Base-by-base conservation (phyloP, 1,140 invertebrate genomes). In the Drosophila ohnishii region DNA sequence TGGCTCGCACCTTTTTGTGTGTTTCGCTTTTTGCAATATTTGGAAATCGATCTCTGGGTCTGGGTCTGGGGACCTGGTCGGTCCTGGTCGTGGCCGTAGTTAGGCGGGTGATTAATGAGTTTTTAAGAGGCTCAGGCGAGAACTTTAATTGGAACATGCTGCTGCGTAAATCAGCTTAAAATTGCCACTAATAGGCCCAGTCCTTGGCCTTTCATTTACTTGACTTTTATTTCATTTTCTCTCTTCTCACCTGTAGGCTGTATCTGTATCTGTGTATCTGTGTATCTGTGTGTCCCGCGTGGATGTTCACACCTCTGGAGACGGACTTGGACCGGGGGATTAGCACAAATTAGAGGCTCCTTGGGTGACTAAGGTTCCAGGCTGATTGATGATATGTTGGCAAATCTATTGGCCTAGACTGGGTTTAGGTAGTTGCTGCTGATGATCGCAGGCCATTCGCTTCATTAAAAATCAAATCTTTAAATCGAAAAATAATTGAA, bases 71-170 rank as follows among this genome's bases (percentile, higher is more conserved):
- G 22, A 22, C 22, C 22, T 22, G 71, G 60, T 59, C 72, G 71
- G 60, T 59, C 72, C 58, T 45, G 58, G 44, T 40, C 50, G 62
- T 65, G 51, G 58, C 55, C 80, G 78, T 80, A 88, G 88, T 90
- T 90, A 90, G 84, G 78, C 75, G 88, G 73, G 88, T 90, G 88
- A 90, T 90, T 88, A 90, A 90, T 90, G 88, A 88, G 78, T 90
- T 88, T 90, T 90, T 90, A 90, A 90, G 89, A 88, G 88, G 83
- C 88, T 90, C 88, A 82, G 79, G 80, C 70, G 75, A 82, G 78
- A 77, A 81, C 55, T 81, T 90, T 90, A 90, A 90, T 90, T 90
- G 88, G 88, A 79, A 90, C 87, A 78, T 81, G 87, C 80, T 82
- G 87, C 87, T 80, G 88, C 75, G 77, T 90, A 90, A 90, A 90